Evolutionary conservation across 2,113 vertebrate species (phyloP).

Genomic region (Hemiscyllium ocellatum): DNA sequence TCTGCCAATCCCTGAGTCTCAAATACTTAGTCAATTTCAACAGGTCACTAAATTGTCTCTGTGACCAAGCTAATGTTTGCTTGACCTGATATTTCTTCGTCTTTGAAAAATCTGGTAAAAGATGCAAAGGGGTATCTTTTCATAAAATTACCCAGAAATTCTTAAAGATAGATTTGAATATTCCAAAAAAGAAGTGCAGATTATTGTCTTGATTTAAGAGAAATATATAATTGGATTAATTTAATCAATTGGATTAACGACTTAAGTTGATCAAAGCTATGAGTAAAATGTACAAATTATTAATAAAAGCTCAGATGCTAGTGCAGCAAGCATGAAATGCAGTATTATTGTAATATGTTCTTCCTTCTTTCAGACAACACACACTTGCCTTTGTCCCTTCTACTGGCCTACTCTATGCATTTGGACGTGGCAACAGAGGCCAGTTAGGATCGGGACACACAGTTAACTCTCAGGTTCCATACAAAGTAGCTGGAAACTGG

Average conservation of each 20-base stretch:
- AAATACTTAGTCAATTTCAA: neutral
- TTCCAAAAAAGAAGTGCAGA: too few relatives aligned
- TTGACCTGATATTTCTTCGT: too few relatives aligned
- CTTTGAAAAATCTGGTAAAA: too few relatives aligned
- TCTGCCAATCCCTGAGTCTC: neutral
- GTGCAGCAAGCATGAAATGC: neutral
- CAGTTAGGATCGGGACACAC: slow-evolving; percentile 80
- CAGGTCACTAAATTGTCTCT: neutral
- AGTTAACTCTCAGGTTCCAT: slow-evolving; percentile 71
- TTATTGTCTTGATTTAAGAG: too few relatives aligned
- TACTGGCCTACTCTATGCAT: slow-evolving; percentile 85
- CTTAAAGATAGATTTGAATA: too few relatives aligned
- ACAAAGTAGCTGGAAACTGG: slow-evolving; percentile 71
- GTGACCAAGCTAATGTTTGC: too few relatives aligned
- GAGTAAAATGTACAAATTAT: neutral
- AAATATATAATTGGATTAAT: too few relatives aligned
- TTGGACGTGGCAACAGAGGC: slow-evolving; percentile 84
- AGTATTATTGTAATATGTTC: neutral
- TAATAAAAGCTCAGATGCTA: neutral
- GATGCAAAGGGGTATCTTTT: too few relatives aligned
- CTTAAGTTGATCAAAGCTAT: too few relatives aligned
- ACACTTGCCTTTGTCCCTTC: slow-evolving; percentile 91
- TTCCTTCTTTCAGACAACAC: slow-evolving; percentile 67
- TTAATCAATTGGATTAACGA: too few relatives aligned
- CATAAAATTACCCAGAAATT: too few relatives aligned